Evolutionary conservation across 1,140 invertebrate species (phyloP), one percentile per base, ranked within the genome.

Genomic region (Lanistes nyassanus): DNA sequence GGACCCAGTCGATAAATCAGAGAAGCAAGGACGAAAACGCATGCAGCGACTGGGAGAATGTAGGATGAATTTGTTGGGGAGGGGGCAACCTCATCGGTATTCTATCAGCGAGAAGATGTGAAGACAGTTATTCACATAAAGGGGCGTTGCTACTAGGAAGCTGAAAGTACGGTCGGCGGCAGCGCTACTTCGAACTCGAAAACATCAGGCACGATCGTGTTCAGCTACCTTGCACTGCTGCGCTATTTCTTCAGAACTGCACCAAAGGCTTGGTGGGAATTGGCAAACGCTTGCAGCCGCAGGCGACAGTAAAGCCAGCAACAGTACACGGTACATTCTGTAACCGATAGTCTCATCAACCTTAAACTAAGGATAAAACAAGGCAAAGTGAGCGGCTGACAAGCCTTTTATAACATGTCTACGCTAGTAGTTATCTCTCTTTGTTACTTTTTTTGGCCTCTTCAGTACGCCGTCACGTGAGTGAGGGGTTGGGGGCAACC

Each of bases 181-280:
- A 19, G 60, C 23, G 13, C 23, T 11, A 64, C 23, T 26, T 11
- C 13, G 69, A 75, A 26, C 47, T 9, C 9, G 36, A 29, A 19
- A 53, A 26, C 11, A 42, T 36, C 39, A 31, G 47, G n/a, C 37
- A 51, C 3, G 26, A 56, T 58, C 11, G n/a, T 26, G 47, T 55
- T 55, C 47, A 19, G 19, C 75, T 78, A 84, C 85, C 80, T 82
- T 66, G 75, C 85, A 86, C 34, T 71, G 53, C 39, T 74, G 69
- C 21, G 85, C 84, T 26, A 81, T 77, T 72, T 86, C 80, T 29
- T 68, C 55, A 16, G 81, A 83, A n/a, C 69, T 74, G 65, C 85
- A 87, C 85, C 85, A 87, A 7, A 82, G 42, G 36, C 76, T 75
- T 6, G 83, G 83, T 26, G 84, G 83, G 34, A 84, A 75, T 65